Conservation (phyloP, 2,888 invertebrate genomes). For the Parnassius mnemosyne region DNA sequence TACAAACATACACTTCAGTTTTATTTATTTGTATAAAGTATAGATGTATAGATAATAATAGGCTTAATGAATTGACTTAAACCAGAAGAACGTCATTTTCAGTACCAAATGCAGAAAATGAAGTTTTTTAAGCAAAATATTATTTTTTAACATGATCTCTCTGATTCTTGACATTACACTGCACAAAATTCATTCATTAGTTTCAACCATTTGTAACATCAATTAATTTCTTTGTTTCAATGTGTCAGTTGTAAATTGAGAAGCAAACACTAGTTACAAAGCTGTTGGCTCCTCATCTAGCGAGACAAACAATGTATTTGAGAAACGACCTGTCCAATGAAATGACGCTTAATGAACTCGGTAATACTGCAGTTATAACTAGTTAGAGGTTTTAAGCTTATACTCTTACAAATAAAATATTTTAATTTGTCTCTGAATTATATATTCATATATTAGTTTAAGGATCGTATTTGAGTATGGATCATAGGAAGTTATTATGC, state of each 20-base stretch:
- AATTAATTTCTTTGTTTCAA: constrained; percentile 78
- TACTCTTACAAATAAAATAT: constrained; percentile 5
- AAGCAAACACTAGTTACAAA: constrained; percentile 72
- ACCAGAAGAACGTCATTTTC: too few species aligned
- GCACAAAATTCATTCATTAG: constrained; percentile 58
- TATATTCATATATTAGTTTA: too few species aligned
- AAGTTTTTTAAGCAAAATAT: too few species aligned
- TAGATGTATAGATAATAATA: too few species aligned
- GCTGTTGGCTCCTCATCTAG: constrained; percentile 47
- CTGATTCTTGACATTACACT: constrained; percentile 42
- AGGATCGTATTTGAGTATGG: too few species aligned
- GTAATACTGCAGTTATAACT: constrained; percentile 60
- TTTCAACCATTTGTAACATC: constrained; percentile 72
- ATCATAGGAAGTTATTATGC: too few species aligned
- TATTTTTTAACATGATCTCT: constrained; percentile 19
- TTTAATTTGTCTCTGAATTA: too few species aligned
- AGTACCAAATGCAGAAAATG: too few species aligned
- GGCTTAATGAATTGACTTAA: too few species aligned
- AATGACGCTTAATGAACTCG: constrained; percentile 67
- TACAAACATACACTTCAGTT: too few species aligned
- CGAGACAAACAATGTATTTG: constrained; percentile 64
- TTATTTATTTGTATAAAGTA: too few species aligned
- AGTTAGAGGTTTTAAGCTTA: constrained; percentile 36
- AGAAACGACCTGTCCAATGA: constrained; percentile 64
- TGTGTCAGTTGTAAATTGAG: constrained; percentile 76